Conservation (phyloP, 2,113 vertebrate genomes). For the Siphamia tubifer region DNA sequence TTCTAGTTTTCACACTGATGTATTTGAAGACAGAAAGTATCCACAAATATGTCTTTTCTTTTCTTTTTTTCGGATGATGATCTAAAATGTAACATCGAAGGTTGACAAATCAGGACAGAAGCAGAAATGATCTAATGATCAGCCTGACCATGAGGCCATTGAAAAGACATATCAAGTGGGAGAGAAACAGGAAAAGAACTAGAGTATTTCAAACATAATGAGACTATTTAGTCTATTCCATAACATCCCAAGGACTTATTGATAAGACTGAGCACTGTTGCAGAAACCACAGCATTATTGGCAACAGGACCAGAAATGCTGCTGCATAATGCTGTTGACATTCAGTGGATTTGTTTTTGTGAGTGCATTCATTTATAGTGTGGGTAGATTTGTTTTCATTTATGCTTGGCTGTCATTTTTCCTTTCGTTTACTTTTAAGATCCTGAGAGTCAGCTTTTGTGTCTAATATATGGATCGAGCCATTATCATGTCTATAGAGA, state of each 20-base stretch:
- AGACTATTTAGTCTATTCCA: slow-evolving; percentile 63
- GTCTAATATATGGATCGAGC: too few relatives aligned
- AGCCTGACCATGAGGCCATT: slow-evolving; percentile 15
- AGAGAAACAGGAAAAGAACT: slow-evolving; percentile 9
- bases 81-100: too few relatives aligned
- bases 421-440: not conserved
- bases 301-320: not conserved
- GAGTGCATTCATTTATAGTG: not conserved
- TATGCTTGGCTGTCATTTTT: not conserved
- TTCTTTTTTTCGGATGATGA: not conserved
- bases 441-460: not conserved
- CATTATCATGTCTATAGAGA: too few relatives aligned
- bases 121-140: slow-evolving; percentile 1
- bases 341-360: not conserved
- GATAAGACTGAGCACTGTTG: slow-evolving; percentile 33
- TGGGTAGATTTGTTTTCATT: not conserved
- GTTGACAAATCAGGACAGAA: slow-evolving; percentile 1
- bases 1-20: not conserved
- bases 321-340: not conserved
- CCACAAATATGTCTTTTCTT: not conserved
- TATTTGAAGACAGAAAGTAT: not conserved
- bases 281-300: slow-evolving; percentile 11
- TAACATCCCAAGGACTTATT: slow-evolving; percentile 51
- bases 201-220: slow-evolving; percentile 42
- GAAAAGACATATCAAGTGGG: slow-evolving; percentile 51